Conservation (phyloP, 2,113 vertebrate genomes). For the Hippopotamus amphibius region DNA sequence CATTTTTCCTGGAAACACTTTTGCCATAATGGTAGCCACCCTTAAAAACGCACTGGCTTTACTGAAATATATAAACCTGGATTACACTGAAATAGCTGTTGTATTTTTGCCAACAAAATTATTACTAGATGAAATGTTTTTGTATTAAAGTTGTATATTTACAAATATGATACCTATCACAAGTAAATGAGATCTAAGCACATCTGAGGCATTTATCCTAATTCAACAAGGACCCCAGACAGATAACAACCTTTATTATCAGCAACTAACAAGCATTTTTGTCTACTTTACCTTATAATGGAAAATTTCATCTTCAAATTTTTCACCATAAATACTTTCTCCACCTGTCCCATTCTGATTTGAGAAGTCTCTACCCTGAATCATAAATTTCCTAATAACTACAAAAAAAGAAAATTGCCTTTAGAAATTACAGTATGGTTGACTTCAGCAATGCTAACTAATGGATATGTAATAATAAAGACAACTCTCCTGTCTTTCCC, state of each 20-base stretch:
- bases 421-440: constrained; percentile 24
- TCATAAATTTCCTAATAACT: constrained; percentile 99
- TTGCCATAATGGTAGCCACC: not conserved
- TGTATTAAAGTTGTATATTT: not conserved
- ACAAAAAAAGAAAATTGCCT: constrained; percentile 71
- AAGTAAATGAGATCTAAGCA: constrained; percentile 17
- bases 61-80: constrained; percentile 1
- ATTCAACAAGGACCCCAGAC: not conserved
- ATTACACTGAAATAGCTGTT: not conserved
- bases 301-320: constrained; percentile 99
- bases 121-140: not conserved
- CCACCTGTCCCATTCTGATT: constrained; percentile 98
- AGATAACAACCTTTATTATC: not conserved
- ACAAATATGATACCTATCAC: not conserved
- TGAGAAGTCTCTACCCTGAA: constrained; percentile 98
- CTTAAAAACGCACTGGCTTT: constrained; percentile 29
- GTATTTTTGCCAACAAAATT: constrained; percentile 22
- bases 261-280: constrained; percentile 50
- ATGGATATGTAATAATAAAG: not conserved
- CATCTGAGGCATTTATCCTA: not conserved
- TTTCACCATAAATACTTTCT: constrained; percentile 99
- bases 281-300: constrained; percentile 92
- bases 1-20: constrained; percentile 60
- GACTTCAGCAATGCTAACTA: not conserved
- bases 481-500: not conserved